Evolutionary conservation across 2,797 vertebrate species (phyloP).

Genomic region (Pipistrellus kuhlii): DNA sequence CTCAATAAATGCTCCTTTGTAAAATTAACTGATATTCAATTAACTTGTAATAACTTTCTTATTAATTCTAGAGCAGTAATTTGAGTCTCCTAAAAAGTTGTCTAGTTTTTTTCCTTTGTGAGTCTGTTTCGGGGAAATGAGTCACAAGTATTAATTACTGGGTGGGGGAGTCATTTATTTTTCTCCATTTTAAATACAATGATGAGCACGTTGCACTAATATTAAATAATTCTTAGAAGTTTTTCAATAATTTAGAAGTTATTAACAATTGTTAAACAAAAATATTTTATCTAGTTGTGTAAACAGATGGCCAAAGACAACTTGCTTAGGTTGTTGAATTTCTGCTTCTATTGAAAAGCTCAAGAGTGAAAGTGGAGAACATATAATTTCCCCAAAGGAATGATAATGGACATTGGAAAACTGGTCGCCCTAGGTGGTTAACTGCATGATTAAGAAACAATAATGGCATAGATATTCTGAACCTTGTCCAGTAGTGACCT

Average conservation of each 20-base stretch:
- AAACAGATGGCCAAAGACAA: constrained; percentile 15
- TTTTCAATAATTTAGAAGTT: constrained; percentile 27
- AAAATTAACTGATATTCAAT: constrained; percentile 62
- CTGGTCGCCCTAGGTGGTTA: constrained; percentile 11
- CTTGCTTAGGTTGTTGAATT: constrained; percentile 41
- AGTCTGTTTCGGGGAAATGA: constrained; percentile 17
- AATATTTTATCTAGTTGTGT: constrained; percentile 43
- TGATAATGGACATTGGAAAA: constrained; percentile 28
- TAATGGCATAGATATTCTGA: not conserved
- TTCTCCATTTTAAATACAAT: not conserved
- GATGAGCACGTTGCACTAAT: not conserved
- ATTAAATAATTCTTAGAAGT: constrained; percentile 21
- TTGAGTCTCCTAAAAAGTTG: constrained; percentile 56
- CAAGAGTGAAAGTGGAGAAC: constrained; percentile 59
- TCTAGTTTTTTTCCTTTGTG: constrained; percentile 42
- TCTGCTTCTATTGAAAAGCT: constrained; percentile 58
- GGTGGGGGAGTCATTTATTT: not conserved
- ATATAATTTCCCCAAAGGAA: constrained; percentile 51
- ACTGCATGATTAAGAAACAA: constrained; percentile 31
- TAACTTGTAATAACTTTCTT: constrained; percentile 70
- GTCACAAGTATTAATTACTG: constrained; percentile 56
- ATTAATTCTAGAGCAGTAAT: constrained; percentile 50
- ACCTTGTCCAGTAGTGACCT: not conserved
- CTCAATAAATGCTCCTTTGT: constrained; percentile 40
- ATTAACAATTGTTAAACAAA: constrained; percentile 16